Evolutionary conservation across 2,113 vertebrate species (phyloP).

Genomic region (Apeltes quadracus): DNA sequence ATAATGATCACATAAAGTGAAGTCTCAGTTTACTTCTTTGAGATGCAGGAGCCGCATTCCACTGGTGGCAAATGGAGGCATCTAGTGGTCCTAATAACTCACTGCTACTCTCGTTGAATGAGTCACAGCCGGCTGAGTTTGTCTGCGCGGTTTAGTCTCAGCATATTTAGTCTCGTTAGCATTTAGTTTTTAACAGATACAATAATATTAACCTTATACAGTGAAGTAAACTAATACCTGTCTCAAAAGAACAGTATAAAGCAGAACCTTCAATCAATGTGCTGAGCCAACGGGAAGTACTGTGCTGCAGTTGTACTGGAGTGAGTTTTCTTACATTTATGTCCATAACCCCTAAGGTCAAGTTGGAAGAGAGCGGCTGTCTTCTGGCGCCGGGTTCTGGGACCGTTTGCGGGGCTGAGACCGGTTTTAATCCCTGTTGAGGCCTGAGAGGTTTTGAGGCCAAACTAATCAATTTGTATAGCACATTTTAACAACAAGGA

Average conservation of each 20-base stretch:
- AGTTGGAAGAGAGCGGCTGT: no score
- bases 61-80: conserved; percentile 45
- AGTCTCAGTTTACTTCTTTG: background rate
- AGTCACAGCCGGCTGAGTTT: background rate
- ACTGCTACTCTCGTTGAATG: conserved; percentile 30
- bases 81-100: conserved; percentile 59
- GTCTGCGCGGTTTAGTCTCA: conserved; percentile 3
- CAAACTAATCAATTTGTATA: no score
- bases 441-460: no score
- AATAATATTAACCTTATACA: background rate
- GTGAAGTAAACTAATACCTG: background rate
- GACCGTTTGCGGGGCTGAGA: no score
- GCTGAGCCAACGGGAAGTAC: background rate
- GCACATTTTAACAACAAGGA: no score
- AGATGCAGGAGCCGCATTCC: conserved; percentile 14
- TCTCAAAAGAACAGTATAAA: background rate
- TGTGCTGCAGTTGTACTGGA: background rate
- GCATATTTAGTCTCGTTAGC: conserved; percentile 14
- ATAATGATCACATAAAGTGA: no score
- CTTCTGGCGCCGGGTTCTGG: no score
- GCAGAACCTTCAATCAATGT: background rate
- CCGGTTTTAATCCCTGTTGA: no score
- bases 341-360: background rate
- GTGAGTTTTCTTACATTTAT: background rate
- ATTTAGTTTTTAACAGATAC: conserved; percentile 4